phyloP scores from a whole-genome alignment of 2,888 invertebrate species.

The Mesopsocus fuscifrons region DNA sequence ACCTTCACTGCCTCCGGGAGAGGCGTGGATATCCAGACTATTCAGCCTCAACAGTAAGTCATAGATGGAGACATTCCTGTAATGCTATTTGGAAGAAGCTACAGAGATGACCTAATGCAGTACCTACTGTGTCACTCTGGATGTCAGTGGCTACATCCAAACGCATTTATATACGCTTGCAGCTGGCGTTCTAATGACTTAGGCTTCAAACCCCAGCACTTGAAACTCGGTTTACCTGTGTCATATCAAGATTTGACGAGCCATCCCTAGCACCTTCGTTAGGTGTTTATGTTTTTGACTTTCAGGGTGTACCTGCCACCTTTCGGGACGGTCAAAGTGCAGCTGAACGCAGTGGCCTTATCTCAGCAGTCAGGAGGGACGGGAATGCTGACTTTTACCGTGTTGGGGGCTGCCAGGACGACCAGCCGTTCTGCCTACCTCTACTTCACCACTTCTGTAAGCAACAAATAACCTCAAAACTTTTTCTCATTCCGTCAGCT shows the following conservation, averaged over 20 bases:
- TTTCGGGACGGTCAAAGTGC: neutral
- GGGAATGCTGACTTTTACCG: slow-evolving; percentile 37
- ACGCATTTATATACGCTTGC: too few species aligned
- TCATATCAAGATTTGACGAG: too few species aligned
- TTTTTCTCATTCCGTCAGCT: too few species aligned
- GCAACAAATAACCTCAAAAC: neutral
- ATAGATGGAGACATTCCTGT: too few species aligned
- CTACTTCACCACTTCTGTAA: slow-evolving; percentile 22
- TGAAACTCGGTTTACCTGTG: too few species aligned
- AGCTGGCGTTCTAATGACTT: too few species aligned
- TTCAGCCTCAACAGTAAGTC: slow-evolving; percentile 35
- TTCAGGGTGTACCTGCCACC: slow-evolving; percentile 2
- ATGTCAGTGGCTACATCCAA: too few species aligned
- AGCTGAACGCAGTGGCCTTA: neutral
- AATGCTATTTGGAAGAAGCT: too few species aligned
- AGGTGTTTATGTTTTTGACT: too few species aligned
- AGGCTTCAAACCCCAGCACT: too few species aligned
- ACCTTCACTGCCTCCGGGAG: slow-evolving; percentile 40
- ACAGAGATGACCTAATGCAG: too few species aligned
- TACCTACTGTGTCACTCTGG: slow-evolving; percentile 27
- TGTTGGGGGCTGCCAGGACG: slow-evolving; percentile 25
- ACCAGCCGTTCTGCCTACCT: slow-evolving; percentile 26
- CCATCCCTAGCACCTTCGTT: too few species aligned
- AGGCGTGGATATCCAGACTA: slow-evolving; percentile 32
- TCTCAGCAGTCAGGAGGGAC: neutral